phyloP scores from a whole-genome alignment of 1,140 invertebrate species.

The Bombyx mori region DNA sequence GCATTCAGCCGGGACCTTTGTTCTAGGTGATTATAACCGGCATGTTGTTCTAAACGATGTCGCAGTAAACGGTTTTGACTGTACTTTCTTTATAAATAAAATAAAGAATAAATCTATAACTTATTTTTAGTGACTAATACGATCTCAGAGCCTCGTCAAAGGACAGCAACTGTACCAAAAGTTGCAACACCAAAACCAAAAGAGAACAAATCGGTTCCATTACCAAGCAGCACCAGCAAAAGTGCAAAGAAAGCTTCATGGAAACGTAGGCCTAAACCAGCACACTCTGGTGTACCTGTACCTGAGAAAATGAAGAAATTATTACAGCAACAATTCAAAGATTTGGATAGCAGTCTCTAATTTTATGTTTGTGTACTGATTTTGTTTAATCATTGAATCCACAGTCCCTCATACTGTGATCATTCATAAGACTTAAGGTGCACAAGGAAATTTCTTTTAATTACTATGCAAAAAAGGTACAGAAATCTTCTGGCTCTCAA shows the following conservation, averaged over 20 bases:
- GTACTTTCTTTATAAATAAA: too few relatives aligned
- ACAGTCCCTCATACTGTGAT: too few relatives aligned
- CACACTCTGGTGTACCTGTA: constrained; percentile 56
- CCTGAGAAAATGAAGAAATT: constrained; percentile 57
- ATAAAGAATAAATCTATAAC: background rate
- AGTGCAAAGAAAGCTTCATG: constrained; percentile 44
- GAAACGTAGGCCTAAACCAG: constrained; percentile 47
- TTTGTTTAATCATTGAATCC: too few relatives aligned
- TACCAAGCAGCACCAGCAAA: constrained; percentile 35
- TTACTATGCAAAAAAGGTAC: too few relatives aligned
- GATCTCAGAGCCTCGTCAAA: constrained; percentile 19
- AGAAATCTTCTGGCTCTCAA: too few relatives aligned
- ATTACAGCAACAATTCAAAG: constrained; percentile 31
- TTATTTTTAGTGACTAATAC: constrained; percentile 32
- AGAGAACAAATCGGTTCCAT: constrained; percentile 27
- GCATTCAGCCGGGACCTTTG: too few relatives aligned
- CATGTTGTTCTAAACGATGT: too few relatives aligned
- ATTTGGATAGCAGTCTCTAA: constrained; percentile 26
- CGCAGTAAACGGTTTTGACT: too few relatives aligned
- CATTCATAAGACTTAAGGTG: too few relatives aligned
- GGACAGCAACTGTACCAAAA: constrained; percentile 37
- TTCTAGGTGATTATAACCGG: too few relatives aligned
- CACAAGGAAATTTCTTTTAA: too few relatives aligned
- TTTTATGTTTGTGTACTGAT: background rate
- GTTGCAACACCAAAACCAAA: constrained; percentile 41